These are phyloP conservation scores for Conopomorpha cramerella DNA, from an alignment of 1,140 invertebrate genomes.

Conservation along the genomic window DNA sequence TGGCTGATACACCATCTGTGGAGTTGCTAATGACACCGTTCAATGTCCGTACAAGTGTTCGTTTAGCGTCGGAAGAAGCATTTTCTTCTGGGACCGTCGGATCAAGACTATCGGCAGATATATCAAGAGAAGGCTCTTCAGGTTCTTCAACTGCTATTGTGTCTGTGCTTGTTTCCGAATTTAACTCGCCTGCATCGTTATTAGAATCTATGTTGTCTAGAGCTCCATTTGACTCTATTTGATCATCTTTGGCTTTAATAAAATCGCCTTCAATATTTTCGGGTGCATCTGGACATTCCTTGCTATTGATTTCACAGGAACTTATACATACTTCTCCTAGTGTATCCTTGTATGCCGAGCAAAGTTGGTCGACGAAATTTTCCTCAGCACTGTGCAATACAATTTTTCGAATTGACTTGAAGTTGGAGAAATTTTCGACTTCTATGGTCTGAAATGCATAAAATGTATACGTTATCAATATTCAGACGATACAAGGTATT, in stretches of 20 bases:
- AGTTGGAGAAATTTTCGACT: slow-evolving; percentile 24
- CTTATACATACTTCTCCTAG: slow-evolving; percentile 29
- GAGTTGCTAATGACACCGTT: too few species aligned
- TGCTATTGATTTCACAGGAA: slow-evolving; percentile 18
- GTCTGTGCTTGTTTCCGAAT: too few species aligned
- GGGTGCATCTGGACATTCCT: slow-evolving; percentile 25
- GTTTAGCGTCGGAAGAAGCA: too few species aligned
- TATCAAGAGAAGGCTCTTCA: too few species aligned
- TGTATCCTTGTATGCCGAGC: not conserved
- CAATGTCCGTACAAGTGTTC: too few species aligned
- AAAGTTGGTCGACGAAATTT: not conserved
- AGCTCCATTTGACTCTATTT: too few species aligned
- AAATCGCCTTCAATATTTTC: slow-evolving; percentile 12
- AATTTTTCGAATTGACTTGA: slow-evolving; percentile 6
- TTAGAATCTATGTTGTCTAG: too few species aligned
- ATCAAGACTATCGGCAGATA: too few species aligned
- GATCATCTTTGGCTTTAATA: slow-evolving; percentile 13
- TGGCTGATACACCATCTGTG: too few species aligned
- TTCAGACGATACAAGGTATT: too few species aligned
- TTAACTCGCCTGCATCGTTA: too few species aligned
- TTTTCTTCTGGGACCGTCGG: too few species aligned
- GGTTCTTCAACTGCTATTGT: slow-evolving; percentile 11
- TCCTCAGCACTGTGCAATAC: not conserved
- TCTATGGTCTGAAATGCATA: slow-evolving; percentile 7
- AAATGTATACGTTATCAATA: not conserved